Evolutionary conservation across 1,140 invertebrate species (phyloP), one percentile per base, ranked within the genome.

Genomic region (Hylyphantes graminicola): DNA sequence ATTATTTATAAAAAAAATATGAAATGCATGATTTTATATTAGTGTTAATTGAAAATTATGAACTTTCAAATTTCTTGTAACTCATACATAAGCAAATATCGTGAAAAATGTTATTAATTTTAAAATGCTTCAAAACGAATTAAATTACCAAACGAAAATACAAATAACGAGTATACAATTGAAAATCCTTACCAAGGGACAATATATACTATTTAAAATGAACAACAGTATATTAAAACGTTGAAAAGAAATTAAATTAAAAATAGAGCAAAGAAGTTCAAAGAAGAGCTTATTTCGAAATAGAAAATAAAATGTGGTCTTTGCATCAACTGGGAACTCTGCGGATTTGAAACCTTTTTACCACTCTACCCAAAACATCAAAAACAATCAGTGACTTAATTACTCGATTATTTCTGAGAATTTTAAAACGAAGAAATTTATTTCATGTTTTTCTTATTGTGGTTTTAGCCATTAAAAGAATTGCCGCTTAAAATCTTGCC

Each of bases 321-420:
- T 74, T 59, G 9, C 76, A 67, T 61, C 55, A 53, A 67, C 65
- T 54, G 59, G 53, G 21, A 17, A 61, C 54, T 55, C n/a, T 48
- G 48, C 61, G 61, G 35, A 73, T 72, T 83, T 50, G 75, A 83
- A 83, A 75, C 61, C 59, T 57, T 83, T 83, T 83, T 75, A 68
- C 80, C 80, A 67, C 72, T 75, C 80, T 35, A 55, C 64, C 61
- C 54, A 65, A 74, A 72, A 82, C 79, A 82, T 83, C 73, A 74
- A 59, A 64, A 83, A 83, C 72, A 83, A 83, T 83, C 80, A 83
- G 75, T 75, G 70, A 75, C 80, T 74, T 83, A 83, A 83, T 83
- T 83, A 83, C 59, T 75, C 72, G 57, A 50, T 75, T 83, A 81
- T 63, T 72, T 70, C 67, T 51, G 50, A 19, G 53, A 57, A 81